Evolutionary conservation across 1,140 invertebrate genomes (phyloP), one percentile per base, ranked within the genome.

Genomic region (Zaprionus tsacasi): DNA sequence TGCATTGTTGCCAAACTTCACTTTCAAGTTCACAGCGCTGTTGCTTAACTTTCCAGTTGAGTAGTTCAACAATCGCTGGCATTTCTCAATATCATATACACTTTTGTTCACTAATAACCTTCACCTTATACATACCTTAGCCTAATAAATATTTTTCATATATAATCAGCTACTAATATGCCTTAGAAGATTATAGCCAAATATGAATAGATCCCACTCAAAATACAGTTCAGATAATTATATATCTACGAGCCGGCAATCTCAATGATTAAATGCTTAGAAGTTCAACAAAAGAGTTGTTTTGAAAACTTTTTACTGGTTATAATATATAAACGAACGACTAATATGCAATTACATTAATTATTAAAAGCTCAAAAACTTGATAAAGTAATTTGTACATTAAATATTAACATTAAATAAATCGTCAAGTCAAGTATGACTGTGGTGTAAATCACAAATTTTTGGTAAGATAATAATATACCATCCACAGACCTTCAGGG

Each of bases 391-490:
- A 17, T n/a, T 12, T 8, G 0, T 33, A 25, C 11, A 81, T 81
- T 27, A 82, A 40, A 63, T 67, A 83, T 83, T 77, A 6, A 79
- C 52, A 63, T 69, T 56, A 72, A 52, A 61, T 67, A 55, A 55
- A 55, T 13, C n/a, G 25, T 7, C 8, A 30, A 33, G 27, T 48
- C 4, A 43, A 15, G n/a, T n/a, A n/a, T n/a, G n/a, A n/a, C n/a
- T n/a, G n/a, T n/a, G n/a, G n/a, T n/a, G n/a, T n/a, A n/a, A n/a
- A n/a, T n/a, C n/a, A n/a, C n/a, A n/a, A n/a, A n/a, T n/a, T n/a
- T n/a, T n/a, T n/a, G n/a, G n/a, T n/a, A n/a, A n/a, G n/a, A n/a
- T n/a, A n/a, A n/a, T n/a, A n/a, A n/a, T n/a, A n/a, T n/a, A n/a
- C n/a, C n/a, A n/a, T n/a, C n/a, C n/a, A n/a, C n/a, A n/a, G n/a